Conservation (phyloP, 2,888 invertebrate genomes). For the Volucella bombylans region DNA sequence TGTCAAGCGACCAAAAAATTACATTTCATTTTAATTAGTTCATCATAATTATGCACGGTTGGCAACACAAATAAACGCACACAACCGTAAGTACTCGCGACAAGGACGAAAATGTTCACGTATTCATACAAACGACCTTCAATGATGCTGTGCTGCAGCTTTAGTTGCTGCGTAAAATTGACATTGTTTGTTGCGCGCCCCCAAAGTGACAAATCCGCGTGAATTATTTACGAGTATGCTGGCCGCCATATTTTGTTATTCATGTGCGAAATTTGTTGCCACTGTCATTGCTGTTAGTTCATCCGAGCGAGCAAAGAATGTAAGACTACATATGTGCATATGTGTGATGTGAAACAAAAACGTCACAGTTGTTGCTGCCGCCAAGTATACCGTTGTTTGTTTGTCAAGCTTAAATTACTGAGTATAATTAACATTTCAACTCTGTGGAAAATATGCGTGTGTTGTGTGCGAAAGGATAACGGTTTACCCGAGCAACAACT, state of each 20-base stretch:
- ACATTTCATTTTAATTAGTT: constrained; percentile 69
- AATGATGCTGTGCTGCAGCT: not conserved
- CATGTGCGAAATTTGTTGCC: constrained; percentile 54
- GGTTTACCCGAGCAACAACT: constrained; percentile 19
- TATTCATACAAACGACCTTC: constrained; percentile 67
- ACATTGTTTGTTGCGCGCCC: constrained; percentile 46
- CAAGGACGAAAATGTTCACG: constrained; percentile 20
- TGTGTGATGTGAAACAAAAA: not conserved
- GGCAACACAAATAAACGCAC: constrained; percentile 3
- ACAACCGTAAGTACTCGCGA: constrained; percentile 8
- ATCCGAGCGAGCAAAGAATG: constrained; percentile 14
- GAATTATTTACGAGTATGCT: constrained; percentile 58
- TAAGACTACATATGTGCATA: not conserved
- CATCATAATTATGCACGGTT: constrained; percentile 59
- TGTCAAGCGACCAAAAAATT: constrained; percentile 49
- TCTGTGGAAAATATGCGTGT: constrained; percentile 30
- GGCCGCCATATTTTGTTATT: constrained; percentile 58
- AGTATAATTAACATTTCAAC: constrained; percentile 65
- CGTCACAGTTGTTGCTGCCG: not conserved
- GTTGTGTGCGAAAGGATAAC: constrained; percentile 7
- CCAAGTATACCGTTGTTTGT: not conserved
- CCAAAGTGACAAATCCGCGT: constrained; percentile 66
- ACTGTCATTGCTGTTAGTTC: not conserved
- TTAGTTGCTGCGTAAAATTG: constrained; percentile 17
- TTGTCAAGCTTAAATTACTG: constrained; percentile 33